Conservation (phyloP, 2,113 vertebrate species). For the Oreotrochilus melanogaster region DNA sequence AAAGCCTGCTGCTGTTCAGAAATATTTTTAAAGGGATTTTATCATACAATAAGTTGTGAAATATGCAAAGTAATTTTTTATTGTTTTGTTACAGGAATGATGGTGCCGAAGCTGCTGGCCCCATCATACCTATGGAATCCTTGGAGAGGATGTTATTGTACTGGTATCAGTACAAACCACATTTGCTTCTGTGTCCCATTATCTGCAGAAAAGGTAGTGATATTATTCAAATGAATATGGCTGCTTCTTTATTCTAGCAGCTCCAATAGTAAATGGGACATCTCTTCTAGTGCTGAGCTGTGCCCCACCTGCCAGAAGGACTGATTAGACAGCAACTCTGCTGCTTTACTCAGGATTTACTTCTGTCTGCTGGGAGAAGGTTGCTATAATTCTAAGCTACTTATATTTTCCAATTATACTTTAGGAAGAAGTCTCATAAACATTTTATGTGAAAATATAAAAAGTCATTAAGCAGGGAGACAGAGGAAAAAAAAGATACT, state of each 20-base stretch:
- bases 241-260: neutral
- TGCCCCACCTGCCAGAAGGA: neutral
- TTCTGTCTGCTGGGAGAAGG: neutral
- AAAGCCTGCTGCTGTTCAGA: neutral
- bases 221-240: neutral
- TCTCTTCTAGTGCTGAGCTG: neutral
- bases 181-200: neutral
- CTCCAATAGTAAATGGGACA: neutral
- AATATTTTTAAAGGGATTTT: neutral
- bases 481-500: rapidly evolving
- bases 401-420: slow-evolving; percentile 15
- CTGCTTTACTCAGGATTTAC: neutral
- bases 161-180: neutral
- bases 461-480: neutral
- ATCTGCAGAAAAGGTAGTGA: neutral
- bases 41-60: neutral
- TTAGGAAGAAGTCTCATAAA: neutral
- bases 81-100: rapidly evolving
- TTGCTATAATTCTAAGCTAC: slow-evolving; percentile 1
- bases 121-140: rapidly evolving
- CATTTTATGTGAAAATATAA: neutral
- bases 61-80: neutral
- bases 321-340: neutral
- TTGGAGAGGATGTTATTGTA: neutral
- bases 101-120: neutral